phyloP scores from a whole-genome alignment of 2,113 vertebrate species.

The Albula goreensis region DNA sequence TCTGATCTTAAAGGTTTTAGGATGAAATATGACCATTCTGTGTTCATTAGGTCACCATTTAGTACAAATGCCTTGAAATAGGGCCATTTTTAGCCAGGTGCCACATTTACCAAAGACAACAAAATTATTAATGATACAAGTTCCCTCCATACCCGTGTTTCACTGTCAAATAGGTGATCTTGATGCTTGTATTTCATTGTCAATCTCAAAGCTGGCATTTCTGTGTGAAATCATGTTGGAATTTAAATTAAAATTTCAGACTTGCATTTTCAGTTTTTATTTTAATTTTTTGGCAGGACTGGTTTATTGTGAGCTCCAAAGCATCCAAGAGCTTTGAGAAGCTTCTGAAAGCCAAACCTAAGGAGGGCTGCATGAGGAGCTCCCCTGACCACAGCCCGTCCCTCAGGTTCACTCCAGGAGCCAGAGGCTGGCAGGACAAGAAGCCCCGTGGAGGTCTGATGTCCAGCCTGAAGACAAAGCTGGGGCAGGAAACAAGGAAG shows the following conservation, averaged over 20 bases:
- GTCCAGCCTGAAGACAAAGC: background rate
- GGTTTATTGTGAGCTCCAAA: slow-evolving; percentile 84
- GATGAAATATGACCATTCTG: background rate
- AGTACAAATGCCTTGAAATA: no score
- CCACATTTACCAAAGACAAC: no score
- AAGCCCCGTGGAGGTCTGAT: background rate
- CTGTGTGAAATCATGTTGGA: slow-evolving; percentile 5
- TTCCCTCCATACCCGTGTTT: no score
- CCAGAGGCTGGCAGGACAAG: slow-evolving; percentile 37
- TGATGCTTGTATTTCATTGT: background rate
- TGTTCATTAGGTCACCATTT: background rate
- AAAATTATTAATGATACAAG: no score
- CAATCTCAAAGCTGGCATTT: background rate
- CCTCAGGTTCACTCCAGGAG: slow-evolving; percentile 59
- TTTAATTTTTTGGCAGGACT: slow-evolving; percentile 75
- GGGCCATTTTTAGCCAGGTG: no score
- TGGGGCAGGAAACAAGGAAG: slow-evolving; percentile 30
- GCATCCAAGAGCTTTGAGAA: slow-evolving; percentile 84
- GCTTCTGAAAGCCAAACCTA: slow-evolving; percentile 79
- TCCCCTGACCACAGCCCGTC: slow-evolving; percentile 57
- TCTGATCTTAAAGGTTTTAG: background rate
- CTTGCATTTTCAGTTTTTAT: no score
- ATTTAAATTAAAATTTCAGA: no score
- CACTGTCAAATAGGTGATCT: no score
- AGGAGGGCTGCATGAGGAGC: slow-evolving; percentile 64